phyloP scores from a whole-genome alignment of 2,888 invertebrate species.

The Isoperla grammatica region DNA sequence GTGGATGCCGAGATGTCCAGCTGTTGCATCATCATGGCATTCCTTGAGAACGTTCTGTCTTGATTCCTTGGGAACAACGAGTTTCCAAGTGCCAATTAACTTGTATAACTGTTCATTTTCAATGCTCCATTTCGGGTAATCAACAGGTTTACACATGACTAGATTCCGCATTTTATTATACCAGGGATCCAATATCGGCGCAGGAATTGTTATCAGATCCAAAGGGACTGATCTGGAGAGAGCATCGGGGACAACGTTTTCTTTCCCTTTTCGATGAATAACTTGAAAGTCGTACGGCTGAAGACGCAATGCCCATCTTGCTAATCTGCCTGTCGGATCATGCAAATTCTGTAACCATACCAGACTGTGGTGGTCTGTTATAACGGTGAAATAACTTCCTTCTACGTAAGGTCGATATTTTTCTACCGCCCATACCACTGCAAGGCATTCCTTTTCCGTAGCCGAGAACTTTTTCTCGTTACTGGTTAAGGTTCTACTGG shows the following conservation, averaged over 20 bases:
- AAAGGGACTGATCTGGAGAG: constrained; percentile 31
- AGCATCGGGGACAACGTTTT: constrained; percentile 37
- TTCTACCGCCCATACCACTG: constrained; percentile 14
- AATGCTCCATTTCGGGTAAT: neutral
- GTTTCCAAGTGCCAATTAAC: constrained; percentile 29
- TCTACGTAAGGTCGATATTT: constrained; percentile 20
- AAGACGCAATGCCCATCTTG: constrained; percentile 26
- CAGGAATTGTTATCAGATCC: neutral
- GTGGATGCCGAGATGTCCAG: constrained; percentile 34
- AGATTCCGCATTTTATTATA: too few species aligned
- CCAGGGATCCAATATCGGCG: constrained; percentile 18
- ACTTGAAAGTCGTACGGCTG: constrained; percentile 36
- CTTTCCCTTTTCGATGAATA: constrained; percentile 34
- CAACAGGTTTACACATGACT: neutral
- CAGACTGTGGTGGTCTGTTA: constrained; percentile 7
- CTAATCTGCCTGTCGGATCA: constrained; percentile 3
- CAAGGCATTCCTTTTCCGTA: constrained; percentile 2
- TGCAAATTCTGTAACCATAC: constrained; percentile 14
- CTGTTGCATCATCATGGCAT: constrained; percentile 33
- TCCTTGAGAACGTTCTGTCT: constrained; percentile 23
- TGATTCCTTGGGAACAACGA: constrained; percentile 28
- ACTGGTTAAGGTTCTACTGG: constrained; percentile 3
- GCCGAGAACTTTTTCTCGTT: constrained; percentile 9
- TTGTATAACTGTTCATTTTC: neutral
- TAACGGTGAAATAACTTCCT: constrained; percentile 3